Percentiles rank a stretch among this genome's conserved stretches.
Evolutionary conservation across 2,797 vertebrate species (phyloP).

Genomic region (Ctenopoma kingsleyae): DNA sequence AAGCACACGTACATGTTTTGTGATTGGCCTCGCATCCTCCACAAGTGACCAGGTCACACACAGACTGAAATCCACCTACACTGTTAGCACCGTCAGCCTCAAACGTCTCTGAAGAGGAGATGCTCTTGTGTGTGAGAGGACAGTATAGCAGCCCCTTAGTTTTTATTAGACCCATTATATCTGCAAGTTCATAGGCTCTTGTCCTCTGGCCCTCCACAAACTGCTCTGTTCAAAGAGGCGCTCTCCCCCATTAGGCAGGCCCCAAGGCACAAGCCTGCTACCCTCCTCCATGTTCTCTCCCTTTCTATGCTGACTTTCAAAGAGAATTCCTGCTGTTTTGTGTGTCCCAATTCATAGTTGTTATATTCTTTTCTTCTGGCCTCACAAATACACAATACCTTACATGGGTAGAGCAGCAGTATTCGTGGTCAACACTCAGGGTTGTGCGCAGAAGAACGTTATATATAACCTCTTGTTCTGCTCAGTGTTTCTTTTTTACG

Average conservation of each 20-base stretch:
- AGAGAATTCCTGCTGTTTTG: conserved; percentile 79
- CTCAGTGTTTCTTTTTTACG: conserved; percentile 2
- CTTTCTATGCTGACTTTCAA: conserved; percentile 72
- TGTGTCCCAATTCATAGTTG: conserved; percentile 68
- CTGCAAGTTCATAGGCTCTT: conserved; percentile 73
- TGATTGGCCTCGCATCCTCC: conserved; percentile 70
- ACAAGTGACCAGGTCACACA: conserved; percentile 68
- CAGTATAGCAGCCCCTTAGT: conserved; percentile 60
- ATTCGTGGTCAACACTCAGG: conserved; percentile 28
- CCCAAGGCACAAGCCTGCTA: conserved; percentile 61
- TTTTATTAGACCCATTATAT: conserved; percentile 72
- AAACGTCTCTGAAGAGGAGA: conserved; percentile 51
- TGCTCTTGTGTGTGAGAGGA: conserved; percentile 70
- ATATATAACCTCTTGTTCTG: not conserved
- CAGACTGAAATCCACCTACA: conserved; percentile 69
- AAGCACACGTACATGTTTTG: conserved; percentile 34
- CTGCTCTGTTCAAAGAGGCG: conserved; percentile 71
- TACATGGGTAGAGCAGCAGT: conserved; percentile 38
- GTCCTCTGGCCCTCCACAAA: conserved; percentile 73
- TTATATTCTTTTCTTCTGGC: conserved; percentile 71
- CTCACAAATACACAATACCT: conserved; percentile 59
- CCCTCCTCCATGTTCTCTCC: conserved; percentile 62
- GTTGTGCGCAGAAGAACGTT: conserved; percentile 14
- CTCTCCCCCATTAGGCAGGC: conserved; percentile 64
- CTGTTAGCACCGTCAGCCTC: conserved; percentile 51